phyloP scores from a whole-genome alignment of 2,113 vertebrate genomes.

The Gorsachius goisagi region DNA sequence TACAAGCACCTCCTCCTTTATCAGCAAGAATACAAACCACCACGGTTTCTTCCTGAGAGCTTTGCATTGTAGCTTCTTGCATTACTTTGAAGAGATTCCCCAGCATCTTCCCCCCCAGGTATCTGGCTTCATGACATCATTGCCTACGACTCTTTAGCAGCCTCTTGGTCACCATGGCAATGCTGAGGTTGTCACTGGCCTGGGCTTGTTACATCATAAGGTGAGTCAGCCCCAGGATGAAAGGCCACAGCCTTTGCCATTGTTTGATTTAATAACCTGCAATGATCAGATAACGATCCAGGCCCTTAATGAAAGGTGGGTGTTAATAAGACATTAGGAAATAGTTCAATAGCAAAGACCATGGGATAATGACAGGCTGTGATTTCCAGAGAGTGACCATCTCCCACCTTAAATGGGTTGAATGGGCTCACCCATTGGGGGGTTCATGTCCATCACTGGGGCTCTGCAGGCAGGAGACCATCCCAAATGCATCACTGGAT shows the following conservation, averaged over 20 bases:
- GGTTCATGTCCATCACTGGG: not conserved
- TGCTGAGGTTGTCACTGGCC: not conserved
- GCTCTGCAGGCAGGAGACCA: not conserved
- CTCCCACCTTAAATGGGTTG: not conserved
- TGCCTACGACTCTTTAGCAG: not conserved
- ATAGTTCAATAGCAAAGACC: not conserved
- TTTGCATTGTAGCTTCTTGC: not conserved
- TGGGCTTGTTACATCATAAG: not conserved
- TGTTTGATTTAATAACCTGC: constrained; percentile 45
- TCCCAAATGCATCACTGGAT: not conserved
- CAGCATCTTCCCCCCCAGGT: not conserved
- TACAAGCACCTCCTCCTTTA: not conserved
- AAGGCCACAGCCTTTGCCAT: constrained; percentile 24
- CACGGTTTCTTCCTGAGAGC: not conserved
- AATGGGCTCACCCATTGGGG: not conserved
- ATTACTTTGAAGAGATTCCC: not conserved
- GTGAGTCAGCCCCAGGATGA: constrained; percentile 26
- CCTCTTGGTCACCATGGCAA: not conserved
- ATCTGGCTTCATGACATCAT: not conserved
- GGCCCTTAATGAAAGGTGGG: constrained; percentile 37
- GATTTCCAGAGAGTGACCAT: not conserved
- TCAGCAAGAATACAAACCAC: not conserved
- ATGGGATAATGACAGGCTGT: not conserved
- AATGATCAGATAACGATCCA: constrained; percentile 34
- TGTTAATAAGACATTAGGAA: constrained; percentile 33